Percentiles rank a stretch among this genome's conserved stretches.
Evolutionary conservation across 2,113 vertebrate species (phyloP).

Genomic region (Lathamus discolor): DNA sequence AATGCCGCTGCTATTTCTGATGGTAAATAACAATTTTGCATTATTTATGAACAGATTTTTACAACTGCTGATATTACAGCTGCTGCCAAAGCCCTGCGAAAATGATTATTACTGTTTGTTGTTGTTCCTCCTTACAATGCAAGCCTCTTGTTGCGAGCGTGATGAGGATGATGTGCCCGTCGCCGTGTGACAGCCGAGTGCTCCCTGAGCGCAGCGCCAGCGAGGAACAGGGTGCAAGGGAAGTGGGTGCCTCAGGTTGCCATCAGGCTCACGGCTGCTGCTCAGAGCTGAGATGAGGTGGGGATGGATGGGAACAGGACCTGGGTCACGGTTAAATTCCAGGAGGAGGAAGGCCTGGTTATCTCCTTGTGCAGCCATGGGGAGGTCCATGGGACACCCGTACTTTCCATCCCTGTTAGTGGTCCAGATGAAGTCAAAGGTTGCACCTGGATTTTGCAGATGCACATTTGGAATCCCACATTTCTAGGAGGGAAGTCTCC

Average conservation of each 20-base stretch:
- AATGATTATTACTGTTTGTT: background rate
- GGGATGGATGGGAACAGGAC: background rate
- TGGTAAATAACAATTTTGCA: constrained; percentile 64
- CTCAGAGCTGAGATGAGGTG: background rate
- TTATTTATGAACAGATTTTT: constrained; percentile 64
- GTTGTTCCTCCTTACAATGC: background rate
- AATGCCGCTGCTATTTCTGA: constrained; percentile 59
- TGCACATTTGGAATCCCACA: background rate
- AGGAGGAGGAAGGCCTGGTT: background rate
- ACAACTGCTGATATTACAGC: constrained; percentile 54
- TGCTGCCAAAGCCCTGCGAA: constrained; percentile 26
- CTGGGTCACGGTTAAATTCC: fast-evolving
- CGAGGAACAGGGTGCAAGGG: background rate
- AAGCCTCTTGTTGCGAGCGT: background rate
- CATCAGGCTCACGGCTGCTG: fast-evolving
- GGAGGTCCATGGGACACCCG: fast-evolving
- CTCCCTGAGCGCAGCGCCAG: background rate
- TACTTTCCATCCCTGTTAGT: background rate
- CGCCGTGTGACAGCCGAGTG: background rate
- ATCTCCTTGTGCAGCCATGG: background rate
- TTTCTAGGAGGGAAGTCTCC: background rate
- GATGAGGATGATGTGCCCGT: background rate
- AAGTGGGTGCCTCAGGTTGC: background rate
- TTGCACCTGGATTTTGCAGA: background rate
- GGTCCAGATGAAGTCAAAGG: too few relatives aligned